Conservation (phyloP, 2,113 vertebrate species). For the Peromyscus maniculatus region DNA sequence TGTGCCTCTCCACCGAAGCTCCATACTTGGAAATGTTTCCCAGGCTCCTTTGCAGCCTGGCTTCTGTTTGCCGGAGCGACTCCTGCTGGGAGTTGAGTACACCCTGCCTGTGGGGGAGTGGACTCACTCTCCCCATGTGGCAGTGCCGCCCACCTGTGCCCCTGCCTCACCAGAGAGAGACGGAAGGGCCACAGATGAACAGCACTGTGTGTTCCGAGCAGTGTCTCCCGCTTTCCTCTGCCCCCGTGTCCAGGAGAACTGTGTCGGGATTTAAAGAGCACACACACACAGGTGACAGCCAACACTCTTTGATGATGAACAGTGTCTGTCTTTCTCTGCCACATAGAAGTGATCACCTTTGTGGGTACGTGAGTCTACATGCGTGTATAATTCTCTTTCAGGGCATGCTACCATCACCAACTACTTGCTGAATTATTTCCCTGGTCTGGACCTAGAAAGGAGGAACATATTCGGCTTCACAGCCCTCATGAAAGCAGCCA, state of each 20-base stretch:
- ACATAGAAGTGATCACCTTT: fast-evolving
- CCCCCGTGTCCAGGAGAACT: neutral
- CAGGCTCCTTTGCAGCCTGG: neutral
- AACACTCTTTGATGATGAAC: fast-evolving
- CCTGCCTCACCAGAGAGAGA: neutral
- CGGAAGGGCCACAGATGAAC: neutral
- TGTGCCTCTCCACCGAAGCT: neutral
- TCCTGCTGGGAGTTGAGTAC: neutral
- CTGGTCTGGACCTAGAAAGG: constrained; percentile 94
- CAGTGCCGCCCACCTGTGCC: neutral
- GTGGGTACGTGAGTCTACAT: neutral
- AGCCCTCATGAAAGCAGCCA: constrained; percentile 97
- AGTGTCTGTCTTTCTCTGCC: neutral
- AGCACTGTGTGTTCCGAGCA: fast-evolving
- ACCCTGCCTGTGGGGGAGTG: neutral
- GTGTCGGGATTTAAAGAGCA: neutral
- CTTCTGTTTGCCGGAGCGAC: fast-evolving
- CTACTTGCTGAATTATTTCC: constrained; percentile 97
- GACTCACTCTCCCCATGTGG: neutral
- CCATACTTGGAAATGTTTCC: neutral
- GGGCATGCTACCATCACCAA: constrained; percentile 96
- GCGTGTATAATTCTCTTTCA: constrained; percentile 77
- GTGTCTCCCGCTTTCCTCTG: fast-evolving
- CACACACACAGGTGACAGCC: fast-evolving
- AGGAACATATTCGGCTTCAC: constrained; percentile 96